Evolutionary conservation across 2,888 invertebrate species (phyloP), one percentile per base, ranked within the genome.

Genomic region (Lutraria lutraria): DNA sequence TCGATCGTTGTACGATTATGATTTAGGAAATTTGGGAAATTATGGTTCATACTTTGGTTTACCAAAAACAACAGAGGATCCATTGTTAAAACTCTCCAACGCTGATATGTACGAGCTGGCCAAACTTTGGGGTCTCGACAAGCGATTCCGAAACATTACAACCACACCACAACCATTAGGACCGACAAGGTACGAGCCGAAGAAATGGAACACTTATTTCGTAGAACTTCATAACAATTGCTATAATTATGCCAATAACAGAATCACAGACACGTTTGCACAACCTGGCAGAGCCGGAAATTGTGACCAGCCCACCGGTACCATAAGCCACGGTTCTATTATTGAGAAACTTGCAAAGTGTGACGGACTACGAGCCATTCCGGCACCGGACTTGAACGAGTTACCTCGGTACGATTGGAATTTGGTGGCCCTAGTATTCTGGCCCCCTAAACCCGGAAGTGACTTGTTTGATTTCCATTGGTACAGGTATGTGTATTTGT

Each of bases 171-270:
- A 29, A 6, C 81, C 84, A 16, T n/a, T 63, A 15, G 88, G 88
- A 34, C 88, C 88, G 21, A 88, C 88, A 16, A 81, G 53, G 81
- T 88, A 53, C 34, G 89, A 89, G 31, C 89, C 89, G 0, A 31
- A 60, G n/a, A 87, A 85, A 72, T 89, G 89, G 89, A 87, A 87
- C 53, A 86, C 76, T 13, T 79, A 83, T 31, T 76, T 87, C 31
- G 87, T 87, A 15, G 31, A 87, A 60, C 43, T 85, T 0, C 79
- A 60, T 21, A 90, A 92, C 82, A 90, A 90, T 29, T 92, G 92
- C 56, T 92, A 92, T 34, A 92, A 92, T 84, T 92, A 92, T 52
- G 92, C 86, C 63, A 92, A 89, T 72, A 85, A 92, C 85, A 56
- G 54, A n/a, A 86, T 89, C 0, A 92, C 92, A 52, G 88, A 89